Evolutionary conservation across 2,113 vertebrate species (phyloP), one percentile per base, ranked within the genome.

Genomic region (Pollimyrus isidori): DNA sequence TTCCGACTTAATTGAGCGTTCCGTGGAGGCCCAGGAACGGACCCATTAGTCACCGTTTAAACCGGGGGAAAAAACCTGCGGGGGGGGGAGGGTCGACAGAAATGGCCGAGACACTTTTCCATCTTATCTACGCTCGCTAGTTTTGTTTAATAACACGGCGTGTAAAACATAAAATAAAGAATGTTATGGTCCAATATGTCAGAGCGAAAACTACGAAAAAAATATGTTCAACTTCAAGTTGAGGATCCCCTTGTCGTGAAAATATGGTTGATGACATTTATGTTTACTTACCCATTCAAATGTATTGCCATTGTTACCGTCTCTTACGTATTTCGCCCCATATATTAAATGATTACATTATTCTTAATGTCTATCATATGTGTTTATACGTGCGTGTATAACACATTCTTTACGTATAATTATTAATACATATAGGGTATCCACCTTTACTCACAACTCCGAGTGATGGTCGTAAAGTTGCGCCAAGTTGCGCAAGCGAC

Each of bases 1-100:
- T 95, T 95, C 95, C 93, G 92, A 90, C 92, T 88, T 92, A 94
- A 92, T 73, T 93, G 94, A 89, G 94, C 95, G 90, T 91, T 85
- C 30, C 56, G 53, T 42, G 21, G 42, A 87, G 53, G 53, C 15
- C 56, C 39, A 39, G 15, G 26, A 50, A 87, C 50, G 85, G 65
- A 87, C 53, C 89, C 58, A 69, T 86, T 49, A 49, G 86, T 50
- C 85, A 53, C 82, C 85, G 85, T 87, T 87, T 53, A 58, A 89
- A 30, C 83, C 52, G 45, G 39, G 21, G 26, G n/a, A 58, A 58
- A 39, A 82, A 85, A 82, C 52, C 30, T 49, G n/a, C 10, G 26
- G 39, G 49, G 52, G 52, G 11, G 30, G 56, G 56, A 3, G 21
- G 45, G 85, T 90, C 35, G 69, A 80, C 5, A 42, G 80, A 84